Percentiles rank a stretch among this genome's conserved stretches.
Evolutionary conservation across 2,797 vertebrate species (phyloP).

Genomic region (Bovichtus variegatus): DNA sequence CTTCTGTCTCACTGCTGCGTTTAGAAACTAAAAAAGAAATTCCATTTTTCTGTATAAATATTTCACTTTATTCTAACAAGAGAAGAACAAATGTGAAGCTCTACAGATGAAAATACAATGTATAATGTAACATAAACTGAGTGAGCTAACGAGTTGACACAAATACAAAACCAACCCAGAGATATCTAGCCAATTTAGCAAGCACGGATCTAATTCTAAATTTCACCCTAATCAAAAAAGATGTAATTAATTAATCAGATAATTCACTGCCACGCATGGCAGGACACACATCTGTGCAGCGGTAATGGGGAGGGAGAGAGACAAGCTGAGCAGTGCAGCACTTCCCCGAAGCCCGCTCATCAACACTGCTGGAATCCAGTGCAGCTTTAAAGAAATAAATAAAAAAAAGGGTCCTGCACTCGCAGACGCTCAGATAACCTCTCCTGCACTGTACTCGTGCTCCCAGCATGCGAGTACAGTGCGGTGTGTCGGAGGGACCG

Average conservation of each 20-base stretch:
- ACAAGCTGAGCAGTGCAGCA: conserved; percentile 60
- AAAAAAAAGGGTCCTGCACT: conserved; percentile 55
- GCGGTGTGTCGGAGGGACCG: conserved; percentile 38
- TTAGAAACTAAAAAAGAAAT: not conserved
- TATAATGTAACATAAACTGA: conserved; percentile 49
- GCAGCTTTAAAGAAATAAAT: conserved; percentile 41
- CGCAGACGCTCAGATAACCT: conserved; percentile 56
- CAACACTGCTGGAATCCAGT: conserved; percentile 75
- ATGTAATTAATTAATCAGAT: conserved; percentile 88
- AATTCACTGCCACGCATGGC: conserved; percentile 83
- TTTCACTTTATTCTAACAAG: conserved; percentile 6
- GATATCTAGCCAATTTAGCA: conserved; percentile 74
- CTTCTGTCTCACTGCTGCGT: conserved; percentile 23
- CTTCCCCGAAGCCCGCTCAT: conserved; percentile 50
- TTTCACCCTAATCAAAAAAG: conserved; percentile 85
- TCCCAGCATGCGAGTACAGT: conserved; percentile 48
- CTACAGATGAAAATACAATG: conserved; percentile 25
- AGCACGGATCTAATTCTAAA: conserved; percentile 81
- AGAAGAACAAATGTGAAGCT: conserved; percentile 4
- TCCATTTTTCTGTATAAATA: conserved; percentile 2
- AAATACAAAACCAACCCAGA: conserved; percentile 65
- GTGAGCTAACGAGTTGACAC: conserved; percentile 55
- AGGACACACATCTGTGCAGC: conserved; percentile 82
- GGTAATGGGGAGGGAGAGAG: conserved; percentile 67
- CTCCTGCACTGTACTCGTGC: conserved; percentile 46